phyloP scores from a whole-genome alignment of 2,113 vertebrate genomes.

The Gracilinanus agilis region DNA sequence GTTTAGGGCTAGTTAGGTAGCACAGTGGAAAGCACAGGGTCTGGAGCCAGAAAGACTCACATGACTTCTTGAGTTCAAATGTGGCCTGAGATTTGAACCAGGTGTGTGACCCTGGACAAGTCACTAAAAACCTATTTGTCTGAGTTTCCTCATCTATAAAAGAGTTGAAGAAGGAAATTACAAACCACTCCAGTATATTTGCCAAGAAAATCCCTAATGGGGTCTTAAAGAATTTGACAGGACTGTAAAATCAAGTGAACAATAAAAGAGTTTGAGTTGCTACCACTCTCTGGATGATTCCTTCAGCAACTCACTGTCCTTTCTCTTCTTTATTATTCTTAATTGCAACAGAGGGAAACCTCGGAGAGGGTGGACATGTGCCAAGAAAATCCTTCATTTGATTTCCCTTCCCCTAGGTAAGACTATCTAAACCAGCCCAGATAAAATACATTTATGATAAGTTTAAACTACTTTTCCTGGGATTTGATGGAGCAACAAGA shows the following conservation, averaged over 20 bases:
- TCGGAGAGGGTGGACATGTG: not conserved
- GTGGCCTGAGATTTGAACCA: not conserved
- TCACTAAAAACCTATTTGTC: not conserved
- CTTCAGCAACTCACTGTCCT: not conserved
- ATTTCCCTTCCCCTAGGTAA: not conserved
- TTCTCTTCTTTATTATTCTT: not conserved
- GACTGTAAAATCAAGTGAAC: not conserved
- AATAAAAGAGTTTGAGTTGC: not conserved
- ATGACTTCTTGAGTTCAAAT: not conserved
- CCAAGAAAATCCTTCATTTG: not conserved
- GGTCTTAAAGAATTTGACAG: not conserved
- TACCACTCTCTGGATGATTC: not conserved
- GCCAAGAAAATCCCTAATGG: not conserved
- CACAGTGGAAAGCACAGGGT: not conserved
- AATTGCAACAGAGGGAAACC: not conserved
- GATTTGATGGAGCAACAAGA: not conserved
- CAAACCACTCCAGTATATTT: not conserved
- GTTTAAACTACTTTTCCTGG: not conserved
- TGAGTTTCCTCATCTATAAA: not conserved
- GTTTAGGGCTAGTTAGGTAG: no score
- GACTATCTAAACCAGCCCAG: conserved; percentile 9
- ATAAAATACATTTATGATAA: conserved; percentile 12
- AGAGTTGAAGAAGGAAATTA: not conserved
- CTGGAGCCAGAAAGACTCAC: not conserved
- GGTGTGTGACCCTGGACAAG: not conserved